Conservation (phyloP, 2,113 vertebrate genomes). For the Pantherophis guttatus region DNA sequence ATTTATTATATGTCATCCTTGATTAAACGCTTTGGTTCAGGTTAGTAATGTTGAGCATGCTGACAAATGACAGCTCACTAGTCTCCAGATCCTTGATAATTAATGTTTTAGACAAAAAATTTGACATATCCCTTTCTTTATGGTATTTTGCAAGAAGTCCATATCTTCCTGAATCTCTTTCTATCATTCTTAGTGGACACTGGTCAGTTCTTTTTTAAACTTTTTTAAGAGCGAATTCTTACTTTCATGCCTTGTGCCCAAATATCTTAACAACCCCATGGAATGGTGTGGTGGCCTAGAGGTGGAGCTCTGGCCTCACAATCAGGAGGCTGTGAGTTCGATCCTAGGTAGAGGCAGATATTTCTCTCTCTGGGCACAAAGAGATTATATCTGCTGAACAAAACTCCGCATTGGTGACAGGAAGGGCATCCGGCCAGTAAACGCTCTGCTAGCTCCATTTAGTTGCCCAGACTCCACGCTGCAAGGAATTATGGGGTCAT, state of each 20-base stretch:
- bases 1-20: conserved; percentile 27
- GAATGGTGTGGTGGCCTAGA: too few relatives aligned
- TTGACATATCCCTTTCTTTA: background rate
- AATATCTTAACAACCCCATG: background rate
- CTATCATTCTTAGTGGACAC: background rate
- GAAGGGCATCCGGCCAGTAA: too few relatives aligned
- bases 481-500: too few relatives aligned
- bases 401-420: too few relatives aligned
- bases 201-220: background rate
- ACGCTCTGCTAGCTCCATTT: too few relatives aligned
- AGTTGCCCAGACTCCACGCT: too few relatives aligned
- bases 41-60: background rate
- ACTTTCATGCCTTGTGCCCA: background rate
- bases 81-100: background rate
- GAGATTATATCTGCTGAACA: too few relatives aligned
- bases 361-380: too few relatives aligned
- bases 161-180: background rate
- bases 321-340: too few relatives aligned
- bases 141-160: background rate
- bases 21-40: conserved; percentile 23
- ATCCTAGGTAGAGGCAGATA: too few relatives aligned
- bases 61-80: conserved; percentile 13
- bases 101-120: background rate
- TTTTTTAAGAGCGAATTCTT: background rate
- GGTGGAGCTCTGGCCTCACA: too few relatives aligned